phyloP scores from a whole-genome alignment of 2,797 vertebrate genomes.

The Podarcis lilfordi region DNA sequence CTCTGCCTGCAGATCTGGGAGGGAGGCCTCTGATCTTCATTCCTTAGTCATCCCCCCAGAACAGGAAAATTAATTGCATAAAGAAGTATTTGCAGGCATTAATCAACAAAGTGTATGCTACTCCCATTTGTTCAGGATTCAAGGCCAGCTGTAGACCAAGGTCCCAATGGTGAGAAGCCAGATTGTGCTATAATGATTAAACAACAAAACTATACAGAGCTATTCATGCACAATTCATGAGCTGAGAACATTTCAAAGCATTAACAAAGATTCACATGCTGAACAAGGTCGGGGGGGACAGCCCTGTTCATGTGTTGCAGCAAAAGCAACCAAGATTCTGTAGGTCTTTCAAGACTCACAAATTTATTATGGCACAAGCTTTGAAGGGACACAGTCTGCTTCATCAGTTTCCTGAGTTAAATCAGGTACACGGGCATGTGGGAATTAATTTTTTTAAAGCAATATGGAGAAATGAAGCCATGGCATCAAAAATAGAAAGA shows the following conservation, averaged over 20 bases:
- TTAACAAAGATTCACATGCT: conserved; percentile 8
- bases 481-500: background rate
- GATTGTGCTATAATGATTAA: background rate
- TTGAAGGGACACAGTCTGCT: no score
- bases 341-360: no score
- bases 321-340: no score
- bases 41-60: background rate
- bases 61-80: background rate
- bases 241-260: conserved; percentile 21
- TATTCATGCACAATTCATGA: conserved; percentile 33
- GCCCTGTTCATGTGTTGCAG: no score
- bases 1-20: no score
- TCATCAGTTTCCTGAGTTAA: no score
- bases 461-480: background rate
- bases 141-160: conserved; percentile 6
- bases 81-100: background rate
- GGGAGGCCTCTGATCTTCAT: background rate
- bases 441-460: background rate
- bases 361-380: no score
- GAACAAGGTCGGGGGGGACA: no score
- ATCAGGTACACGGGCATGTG: no score
- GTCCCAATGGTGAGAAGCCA: conserved; percentile 26
- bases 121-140: conserved; percentile 21
- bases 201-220: conserved; percentile 23
- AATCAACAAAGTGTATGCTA: no score